Conservation (phyloP, 2,888 invertebrate genomes). For the Desoria tigrina region DNA sequence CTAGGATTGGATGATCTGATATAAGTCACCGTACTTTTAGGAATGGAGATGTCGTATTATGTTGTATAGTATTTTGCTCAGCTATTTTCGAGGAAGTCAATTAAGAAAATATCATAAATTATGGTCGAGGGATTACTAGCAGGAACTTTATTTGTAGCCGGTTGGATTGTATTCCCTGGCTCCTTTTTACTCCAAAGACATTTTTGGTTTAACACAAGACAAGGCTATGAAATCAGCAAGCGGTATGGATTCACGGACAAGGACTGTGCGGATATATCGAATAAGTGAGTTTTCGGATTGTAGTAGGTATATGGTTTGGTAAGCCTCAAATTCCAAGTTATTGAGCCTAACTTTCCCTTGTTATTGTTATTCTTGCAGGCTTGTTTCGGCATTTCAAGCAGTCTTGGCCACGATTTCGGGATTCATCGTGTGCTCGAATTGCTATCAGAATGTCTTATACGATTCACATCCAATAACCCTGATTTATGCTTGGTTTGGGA, state of each 20-base stretch:
- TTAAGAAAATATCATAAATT: neutral
- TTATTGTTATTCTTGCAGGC: conserved; percentile 58
- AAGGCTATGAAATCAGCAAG: conserved; percentile 64
- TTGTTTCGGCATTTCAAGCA: conserved; percentile 73
- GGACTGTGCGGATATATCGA: conserved; percentile 72
- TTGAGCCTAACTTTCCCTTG: conserved; percentile 4
- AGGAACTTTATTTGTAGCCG: conserved; percentile 43
- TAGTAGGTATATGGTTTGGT: neutral
- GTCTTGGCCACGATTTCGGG: conserved; percentile 69
- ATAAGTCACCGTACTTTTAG: too few species aligned
- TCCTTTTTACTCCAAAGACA: conserved; percentile 42
- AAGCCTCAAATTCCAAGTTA: neutral
- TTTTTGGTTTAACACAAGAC: conserved; percentile 59
- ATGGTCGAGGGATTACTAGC: conserved; percentile 15
- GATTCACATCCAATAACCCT: conserved; percentile 73
- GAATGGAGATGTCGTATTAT: too few species aligned
- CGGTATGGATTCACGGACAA: conserved; percentile 68
- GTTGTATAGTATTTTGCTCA: neutral
- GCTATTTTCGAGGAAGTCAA: neutral
- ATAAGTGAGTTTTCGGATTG: conserved; percentile 75
- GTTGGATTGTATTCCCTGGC: conserved; percentile 50
- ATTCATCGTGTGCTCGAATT: conserved; percentile 67
- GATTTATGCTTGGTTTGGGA: conserved; percentile 77
- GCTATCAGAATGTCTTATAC: conserved; percentile 68
- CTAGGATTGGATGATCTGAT: too few species aligned